Evolutionary conservation across 2,888 invertebrate species (phyloP).

Genomic region (Atherix ibis): DNA sequence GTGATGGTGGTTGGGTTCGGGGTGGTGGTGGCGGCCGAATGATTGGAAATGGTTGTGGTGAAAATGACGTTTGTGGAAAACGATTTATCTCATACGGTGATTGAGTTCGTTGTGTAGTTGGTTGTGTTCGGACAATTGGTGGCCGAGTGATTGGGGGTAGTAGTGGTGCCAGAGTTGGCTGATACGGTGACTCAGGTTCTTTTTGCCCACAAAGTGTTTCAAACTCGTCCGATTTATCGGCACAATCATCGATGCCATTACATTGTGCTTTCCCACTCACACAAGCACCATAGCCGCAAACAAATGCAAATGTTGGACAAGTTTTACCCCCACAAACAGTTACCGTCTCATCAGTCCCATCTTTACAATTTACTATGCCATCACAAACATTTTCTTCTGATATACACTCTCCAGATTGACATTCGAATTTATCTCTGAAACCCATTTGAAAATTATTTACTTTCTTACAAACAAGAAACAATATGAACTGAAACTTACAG

Average conservation of each 20-base stretch:
- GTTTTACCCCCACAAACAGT: conserved; percentile 6
- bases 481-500: not conserved
- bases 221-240: conserved; percentile 12
- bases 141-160: too few relatives aligned
- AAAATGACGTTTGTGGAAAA: too few relatives aligned
- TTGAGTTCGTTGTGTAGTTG: too few relatives aligned
- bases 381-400: conserved; percentile 22
- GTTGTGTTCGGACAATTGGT: too few relatives aligned
- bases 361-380: conserved; percentile 21
- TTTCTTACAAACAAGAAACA: too few relatives aligned
- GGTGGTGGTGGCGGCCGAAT: too few relatives aligned
- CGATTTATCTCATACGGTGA: too few relatives aligned
- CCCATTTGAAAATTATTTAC: not conserved
- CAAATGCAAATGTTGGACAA: conserved; percentile 38
- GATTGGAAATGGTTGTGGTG: too few relatives aligned
- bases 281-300: conserved; percentile 46
- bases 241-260: conserved; percentile 11
- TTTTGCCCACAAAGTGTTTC: conserved; percentile 8
- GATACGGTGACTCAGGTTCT: too few relatives aligned
- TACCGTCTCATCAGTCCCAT: conserved; percentile 18
- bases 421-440: not conserved
- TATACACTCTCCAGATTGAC: conserved; percentile 13
- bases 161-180: too few relatives aligned
- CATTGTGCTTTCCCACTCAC: conserved; percentile 39
- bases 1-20: too few relatives aligned